Conservation (phyloP, 2,888 invertebrate genomes). For the Neuroscelio doddi region DNA sequence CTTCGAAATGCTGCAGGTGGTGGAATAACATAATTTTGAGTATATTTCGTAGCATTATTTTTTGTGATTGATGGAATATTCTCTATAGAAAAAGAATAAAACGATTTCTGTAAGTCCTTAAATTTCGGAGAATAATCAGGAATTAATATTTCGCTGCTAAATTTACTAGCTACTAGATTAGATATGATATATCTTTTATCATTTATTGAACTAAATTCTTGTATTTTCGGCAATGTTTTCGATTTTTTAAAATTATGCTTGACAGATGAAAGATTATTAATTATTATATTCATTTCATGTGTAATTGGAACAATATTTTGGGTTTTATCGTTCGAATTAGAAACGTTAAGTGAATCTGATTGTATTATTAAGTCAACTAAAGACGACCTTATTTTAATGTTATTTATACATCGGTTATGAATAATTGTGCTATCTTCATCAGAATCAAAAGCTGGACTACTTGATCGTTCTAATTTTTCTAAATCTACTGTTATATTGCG, state of each 20-base stretch:
- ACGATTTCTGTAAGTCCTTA: conserved; percentile 45
- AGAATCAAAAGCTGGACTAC: conserved; percentile 95
- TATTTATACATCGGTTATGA: conserved; percentile 50
- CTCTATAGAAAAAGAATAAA: conserved; percentile 48
- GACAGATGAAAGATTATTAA: conserved; percentile 55
- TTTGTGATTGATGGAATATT: conserved; percentile 55
- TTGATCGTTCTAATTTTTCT: conserved; percentile 87
- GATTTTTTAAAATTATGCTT: conserved; percentile 60
- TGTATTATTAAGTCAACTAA: conserved; percentile 81
- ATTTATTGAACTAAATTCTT: conserved; percentile 78
- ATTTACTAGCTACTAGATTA: too few relatives aligned
- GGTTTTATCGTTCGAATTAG: conserved; percentile 57
- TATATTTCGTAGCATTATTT: conserved; percentile 48
- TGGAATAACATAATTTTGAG: conserved; percentile 77
- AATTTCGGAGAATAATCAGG: conserved; percentile 65
- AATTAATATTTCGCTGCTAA: conserved; percentile 69
- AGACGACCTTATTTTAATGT: conserved; percentile 77
- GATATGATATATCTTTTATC: conserved; percentile 74
- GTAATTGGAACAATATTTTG: conserved; percentile 63
- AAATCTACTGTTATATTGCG: conserved; percentile 73
- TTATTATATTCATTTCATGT: conserved; percentile 52
- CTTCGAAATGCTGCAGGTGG: conserved; percentile 80
- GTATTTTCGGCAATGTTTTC: conserved; percentile 77
- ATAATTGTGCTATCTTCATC: conserved; percentile 86
- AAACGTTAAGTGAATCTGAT: conserved; percentile 75